Conservation (phyloP, 2,888 invertebrate species). For the Andrena trimmerana region DNA sequence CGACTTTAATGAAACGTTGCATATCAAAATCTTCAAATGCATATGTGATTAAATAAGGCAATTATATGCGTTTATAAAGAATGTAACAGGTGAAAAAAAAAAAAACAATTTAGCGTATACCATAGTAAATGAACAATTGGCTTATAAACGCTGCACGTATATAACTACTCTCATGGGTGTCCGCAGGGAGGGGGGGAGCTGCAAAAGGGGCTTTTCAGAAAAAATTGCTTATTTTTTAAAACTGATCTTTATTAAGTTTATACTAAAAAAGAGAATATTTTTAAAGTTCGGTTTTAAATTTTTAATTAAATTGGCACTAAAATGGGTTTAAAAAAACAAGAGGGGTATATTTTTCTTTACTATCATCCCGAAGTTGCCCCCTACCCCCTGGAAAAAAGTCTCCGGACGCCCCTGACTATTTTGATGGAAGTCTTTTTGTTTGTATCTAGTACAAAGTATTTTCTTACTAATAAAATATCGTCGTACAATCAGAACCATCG, state of each 20-base stretch:
- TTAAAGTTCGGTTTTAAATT: no score
- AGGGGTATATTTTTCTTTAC: no score
- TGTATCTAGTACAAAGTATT: conserved; percentile 36
- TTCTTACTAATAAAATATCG: conserved; percentile 25
- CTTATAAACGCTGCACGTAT: conserved; percentile 11
- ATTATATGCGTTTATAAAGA: conserved; percentile 21
- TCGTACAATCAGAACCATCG: conserved; percentile 10
- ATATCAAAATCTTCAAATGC: conserved; percentile 43
- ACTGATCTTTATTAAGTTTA: no score
- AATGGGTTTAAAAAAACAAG: no score
- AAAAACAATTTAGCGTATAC: conserved; percentile 32
- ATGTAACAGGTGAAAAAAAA: conserved; percentile 7
- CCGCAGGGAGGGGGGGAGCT: no score
- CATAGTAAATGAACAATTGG: conserved; percentile 5
- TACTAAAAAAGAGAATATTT: no score
- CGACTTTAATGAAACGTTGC: conserved; percentile 34
- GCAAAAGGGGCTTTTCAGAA: no score
- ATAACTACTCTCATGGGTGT: background rate
- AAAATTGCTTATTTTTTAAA: no score
- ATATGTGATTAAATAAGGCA: conserved; percentile 11
- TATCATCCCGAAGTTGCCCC: no score
- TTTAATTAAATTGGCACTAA: no score
- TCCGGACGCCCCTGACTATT: background rate
- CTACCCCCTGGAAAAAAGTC: no score
- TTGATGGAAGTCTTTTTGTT: conserved; percentile 12